Evolutionary conservation across 2,888 invertebrate genomes (phyloP), one percentile per base, ranked within the genome.

Genomic region (Spodoptera picta): DNA sequence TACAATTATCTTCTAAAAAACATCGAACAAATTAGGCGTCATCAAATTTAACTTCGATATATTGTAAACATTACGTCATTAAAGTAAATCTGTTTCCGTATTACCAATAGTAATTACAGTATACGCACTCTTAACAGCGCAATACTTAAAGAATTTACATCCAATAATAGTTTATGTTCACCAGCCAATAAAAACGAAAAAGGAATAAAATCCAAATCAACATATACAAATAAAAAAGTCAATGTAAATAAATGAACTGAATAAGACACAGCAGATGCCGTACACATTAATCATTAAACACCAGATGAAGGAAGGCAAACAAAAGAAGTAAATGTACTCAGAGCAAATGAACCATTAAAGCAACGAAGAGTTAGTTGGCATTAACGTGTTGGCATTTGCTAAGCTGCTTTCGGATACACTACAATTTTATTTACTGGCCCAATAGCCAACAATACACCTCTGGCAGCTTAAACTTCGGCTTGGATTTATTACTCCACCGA

Each of bases 401-500:
- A 65, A 73, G 60, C 76, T 60, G 44, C 51, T 64, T 70, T 64
- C 64, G 60, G 50, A 72, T 53, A 59, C 60, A 46, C 61, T 57
- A 46, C 58, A 69, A 55, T 77, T 80, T 74, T 69, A 62, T 77
- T 77, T 73, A 27, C 63, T 55, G 65, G 65, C 58, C 55, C 47
- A 44, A 72, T 68, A 68, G 54, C 47, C 57, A 60, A 24, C 59
- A 68, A 69, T 68, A 73, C 73, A 77, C 69, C 75, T 73, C 57
- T 51, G 66, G 65, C 59, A 73, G 73, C 69, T 75, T 69, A 74
- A 75, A 65, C 56, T 63, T 56, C 43, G 50, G 75, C 74, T 72
- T 55, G 75, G 78, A 81, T 82, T 82, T 81, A 82, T 82, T 68
- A 66, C 76, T 57, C 10, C 45, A 23, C 65, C 68, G 70, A 82